A percentile compares a stretch with the other conserved stretches of the same genome.
phyloP scores from a whole-genome alignment of 2,888 invertebrate species.

The Aphelenchoides bicaudatus region DNA sequence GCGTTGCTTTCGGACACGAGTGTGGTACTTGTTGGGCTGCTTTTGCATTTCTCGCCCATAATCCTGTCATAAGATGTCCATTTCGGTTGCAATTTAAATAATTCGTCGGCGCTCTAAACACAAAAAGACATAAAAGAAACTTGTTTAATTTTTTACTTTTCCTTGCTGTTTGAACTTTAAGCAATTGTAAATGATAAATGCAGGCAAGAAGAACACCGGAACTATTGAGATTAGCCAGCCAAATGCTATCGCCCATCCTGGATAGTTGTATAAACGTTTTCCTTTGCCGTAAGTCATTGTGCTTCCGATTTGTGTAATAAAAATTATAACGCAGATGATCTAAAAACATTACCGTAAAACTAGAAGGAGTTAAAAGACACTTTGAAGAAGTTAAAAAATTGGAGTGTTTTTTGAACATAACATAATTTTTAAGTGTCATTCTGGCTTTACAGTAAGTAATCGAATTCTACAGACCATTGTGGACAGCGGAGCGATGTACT shows the following conservation, averaged over 20 bases:
- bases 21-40: too few relatives aligned
- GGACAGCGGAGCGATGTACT: neutral
- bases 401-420: neutral
- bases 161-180: constrained; percentile 8
- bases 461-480: neutral
- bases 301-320: neutral
- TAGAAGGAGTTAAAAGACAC: neutral
- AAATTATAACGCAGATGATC: neutral
- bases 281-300: constrained; percentile 17
- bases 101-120: constrained; percentile 5
- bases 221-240: constrained; percentile 15
- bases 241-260: constrained; percentile 6
- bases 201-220: constrained; percentile 4
- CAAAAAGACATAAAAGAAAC: neutral
- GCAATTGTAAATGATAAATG: neutral
- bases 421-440: neutral
- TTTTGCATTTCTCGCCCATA: too few relatives aligned
- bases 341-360: too few relatives aligned
- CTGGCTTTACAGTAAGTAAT: neutral
- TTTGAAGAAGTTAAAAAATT: neutral
- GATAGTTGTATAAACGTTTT: constrained; percentile 1
- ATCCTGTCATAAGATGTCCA: constrained; percentile 21
- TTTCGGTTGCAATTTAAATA: constrained; percentile 23
- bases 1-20: too few relatives aligned
- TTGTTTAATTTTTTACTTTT: neutral